Evolutionary conservation across 2,113 vertebrate species (phyloP).

Genomic region (Bolborhynchus lineola): DNA sequence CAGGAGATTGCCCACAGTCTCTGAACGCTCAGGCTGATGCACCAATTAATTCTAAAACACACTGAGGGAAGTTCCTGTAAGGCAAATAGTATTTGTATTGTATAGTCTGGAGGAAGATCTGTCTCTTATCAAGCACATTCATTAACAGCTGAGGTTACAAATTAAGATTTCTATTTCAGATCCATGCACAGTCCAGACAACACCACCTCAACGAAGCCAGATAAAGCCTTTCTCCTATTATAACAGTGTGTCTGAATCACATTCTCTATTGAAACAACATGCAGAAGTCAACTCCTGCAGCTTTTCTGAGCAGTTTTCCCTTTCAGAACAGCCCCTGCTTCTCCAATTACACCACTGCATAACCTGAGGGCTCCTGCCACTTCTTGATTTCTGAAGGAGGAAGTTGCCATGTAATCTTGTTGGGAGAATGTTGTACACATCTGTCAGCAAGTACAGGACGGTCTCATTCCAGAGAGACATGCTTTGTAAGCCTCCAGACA

Average conservation of each 20-base stretch:
- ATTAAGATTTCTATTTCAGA: neutral
- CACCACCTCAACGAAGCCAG: neutral
- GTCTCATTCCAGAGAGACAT: slow-evolving; percentile 48
- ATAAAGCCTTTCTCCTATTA: neutral
- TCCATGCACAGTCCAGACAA: neutral
- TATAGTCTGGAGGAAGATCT: neutral
- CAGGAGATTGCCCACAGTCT: neutral
- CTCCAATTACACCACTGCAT: slow-evolving; percentile 45
- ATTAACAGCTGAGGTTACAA: neutral
- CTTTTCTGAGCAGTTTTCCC: slow-evolving; percentile 56
- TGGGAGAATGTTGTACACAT: slow-evolving; percentile 52
- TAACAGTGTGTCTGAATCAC: neutral
- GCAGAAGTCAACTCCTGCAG: slow-evolving; percentile 20
- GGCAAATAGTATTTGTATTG: neutral
- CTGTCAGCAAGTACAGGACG: slow-evolving; percentile 70
- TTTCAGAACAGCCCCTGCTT: slow-evolving; percentile 46
- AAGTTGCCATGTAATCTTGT: slow-evolving; percentile 66
- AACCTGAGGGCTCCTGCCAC: slow-evolving; percentile 35
- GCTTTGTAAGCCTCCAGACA: slow-evolving; percentile 54
- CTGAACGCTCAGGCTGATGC: neutral
- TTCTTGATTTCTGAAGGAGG: slow-evolving; percentile 56
- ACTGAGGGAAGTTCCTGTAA: neutral
- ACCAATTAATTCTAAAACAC: neutral
- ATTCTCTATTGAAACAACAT: neutral
- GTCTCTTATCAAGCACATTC: neutral